These are phyloP conservation scores for Choreutis nemorana DNA, from an alignment of 2,888 invertebrate species.

Conservation along the genomic window DNA sequence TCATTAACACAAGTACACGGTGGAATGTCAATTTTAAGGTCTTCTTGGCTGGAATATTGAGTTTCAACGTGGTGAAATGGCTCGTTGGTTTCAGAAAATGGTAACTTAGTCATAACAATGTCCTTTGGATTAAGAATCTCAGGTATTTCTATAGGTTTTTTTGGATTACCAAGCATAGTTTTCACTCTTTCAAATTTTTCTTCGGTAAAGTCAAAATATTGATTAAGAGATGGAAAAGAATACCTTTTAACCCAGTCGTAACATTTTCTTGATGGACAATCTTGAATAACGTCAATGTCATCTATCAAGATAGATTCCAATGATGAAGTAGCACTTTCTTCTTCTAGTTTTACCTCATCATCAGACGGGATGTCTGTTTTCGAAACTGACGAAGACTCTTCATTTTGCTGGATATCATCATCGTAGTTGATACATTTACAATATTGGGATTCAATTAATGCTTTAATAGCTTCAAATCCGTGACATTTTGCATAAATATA, in stretches of 20 bases:
- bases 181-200: constrained; percentile 37
- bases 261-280: constrained; percentile 31
- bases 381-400: constrained; percentile 6
- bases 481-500: constrained; percentile 52
- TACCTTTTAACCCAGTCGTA: constrained; percentile 21
- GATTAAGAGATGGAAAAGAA: constrained; percentile 28
- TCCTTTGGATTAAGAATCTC: constrained; percentile 23
- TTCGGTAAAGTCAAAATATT: constrained; percentile 42
- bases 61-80: constrained; percentile 28
- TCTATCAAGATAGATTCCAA: constrained; percentile 30
- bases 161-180: constrained; percentile 23
- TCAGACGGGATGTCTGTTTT: constrained; percentile 1
- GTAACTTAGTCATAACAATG: constrained; percentile 25
- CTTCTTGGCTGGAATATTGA: constrained; percentile 47
- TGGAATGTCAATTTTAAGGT: constrained; percentile 17
- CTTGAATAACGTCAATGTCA: constrained; percentile 23
- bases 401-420: neutral
- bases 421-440: constrained; percentile 37
- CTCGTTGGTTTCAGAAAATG: constrained; percentile 36
- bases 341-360: constrained; percentile 6
- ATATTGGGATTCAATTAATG: constrained; percentile 28
- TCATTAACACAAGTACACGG: constrained; percentile 27
- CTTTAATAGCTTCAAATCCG: constrained; percentile 37
- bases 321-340: constrained; percentile 20
- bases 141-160: constrained; percentile 13